Base-by-base conservation (phyloP, 2,888 invertebrate genomes). In the Torymus texanus region DNA sequence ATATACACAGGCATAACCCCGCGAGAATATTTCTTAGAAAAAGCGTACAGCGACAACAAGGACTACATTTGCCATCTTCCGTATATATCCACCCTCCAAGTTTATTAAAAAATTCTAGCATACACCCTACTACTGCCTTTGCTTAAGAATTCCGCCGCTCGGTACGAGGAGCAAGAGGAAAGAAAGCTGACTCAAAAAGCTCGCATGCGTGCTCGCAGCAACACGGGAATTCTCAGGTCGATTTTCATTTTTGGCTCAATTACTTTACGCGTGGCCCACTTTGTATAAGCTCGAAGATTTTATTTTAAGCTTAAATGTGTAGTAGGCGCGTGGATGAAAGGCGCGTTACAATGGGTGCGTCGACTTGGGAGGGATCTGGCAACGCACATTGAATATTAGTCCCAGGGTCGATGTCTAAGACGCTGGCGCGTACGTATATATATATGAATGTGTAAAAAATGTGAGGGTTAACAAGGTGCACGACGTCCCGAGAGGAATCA, bases 211-310 rank as follows among this genome's bases (percentile, higher is more conserved):
- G 62, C 8, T 21, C 18, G 71, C 16, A 14, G 53, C 13, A 14
- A 29, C 21, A 21, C n/a, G n/a, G 41, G 14, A 67, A 72, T 80
- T 73, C 65, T 70, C 71, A 13, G 29, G 62, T 59, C 53, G 63
- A 76, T 77, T 73, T 77, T 80, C 76, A 76, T 80, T 75, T 76
- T 80, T 68, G 67, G 75, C 76, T 76, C 72, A 73, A 77, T 77
- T 80, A 73, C 72, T 56, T 62, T 53, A 61, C 59, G 18, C 71
- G 4, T 2, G 29, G 11, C 63, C 62, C 21, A 2, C 13, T 14
- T 50, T 8, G 50, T 50, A 8, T 51, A 77, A 73, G 67, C 67
- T 63, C 12, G 41, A 18, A 58, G 62, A 76, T 73, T 80, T 71
- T 74, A 77, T 63, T 77, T 77, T 58, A 73, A 80, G 68, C 72